Percentiles rank a stretch among this genome's conserved stretches.
Evolutionary conservation across 1,140 invertebrate genomes (phyloP).

Genomic region (Caenorhabditis inopinata): DNA sequence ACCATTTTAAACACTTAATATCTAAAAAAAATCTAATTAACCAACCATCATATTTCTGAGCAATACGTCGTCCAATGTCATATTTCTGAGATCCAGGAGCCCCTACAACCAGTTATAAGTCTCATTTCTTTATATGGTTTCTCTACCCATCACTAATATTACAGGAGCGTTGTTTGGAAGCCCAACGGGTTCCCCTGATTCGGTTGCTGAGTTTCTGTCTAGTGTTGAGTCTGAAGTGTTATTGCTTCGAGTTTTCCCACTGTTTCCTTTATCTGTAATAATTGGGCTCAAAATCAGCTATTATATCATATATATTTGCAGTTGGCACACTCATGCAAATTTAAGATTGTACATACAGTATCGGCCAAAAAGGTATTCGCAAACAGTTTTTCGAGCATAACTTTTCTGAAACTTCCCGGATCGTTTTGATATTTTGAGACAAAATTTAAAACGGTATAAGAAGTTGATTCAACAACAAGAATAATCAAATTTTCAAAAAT

Average conservation of each 20-base stretch:
- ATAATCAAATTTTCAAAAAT: too few relatives aligned
- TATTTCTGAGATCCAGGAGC: conserved; percentile 63
- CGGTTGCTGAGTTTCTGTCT: neutral
- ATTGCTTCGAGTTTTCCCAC: neutral
- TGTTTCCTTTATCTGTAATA: neutral
- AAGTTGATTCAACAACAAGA: too few relatives aligned
- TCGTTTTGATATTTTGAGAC: too few relatives aligned
- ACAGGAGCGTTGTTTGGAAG: conserved; percentile 62
- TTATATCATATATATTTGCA: too few relatives aligned
- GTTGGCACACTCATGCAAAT: conserved; percentile 24
- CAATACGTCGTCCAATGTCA: conserved; percentile 55
- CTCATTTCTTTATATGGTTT: too few relatives aligned
- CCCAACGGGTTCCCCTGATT: conserved; percentile 39
- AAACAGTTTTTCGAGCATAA: too few relatives aligned
- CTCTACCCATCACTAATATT: conserved; percentile 58
- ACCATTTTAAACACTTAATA: neutral
- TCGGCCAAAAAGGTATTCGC: too few relatives aligned
- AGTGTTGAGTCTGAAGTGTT: neutral
- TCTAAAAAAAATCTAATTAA: neutral
- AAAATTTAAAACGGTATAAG: too few relatives aligned
- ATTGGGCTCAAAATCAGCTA: neutral
- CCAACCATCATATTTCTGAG: conserved; percentile 63
- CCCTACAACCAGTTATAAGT: conserved; percentile 39
- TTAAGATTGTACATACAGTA: neutral
- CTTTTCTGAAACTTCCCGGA: too few relatives aligned